A percentile compares a stretch with the other conserved stretches of the same genome.
phyloP scores from a whole-genome alignment of 2,888 invertebrate genomes.

The Caenorhabditis uteleia region DNA sequence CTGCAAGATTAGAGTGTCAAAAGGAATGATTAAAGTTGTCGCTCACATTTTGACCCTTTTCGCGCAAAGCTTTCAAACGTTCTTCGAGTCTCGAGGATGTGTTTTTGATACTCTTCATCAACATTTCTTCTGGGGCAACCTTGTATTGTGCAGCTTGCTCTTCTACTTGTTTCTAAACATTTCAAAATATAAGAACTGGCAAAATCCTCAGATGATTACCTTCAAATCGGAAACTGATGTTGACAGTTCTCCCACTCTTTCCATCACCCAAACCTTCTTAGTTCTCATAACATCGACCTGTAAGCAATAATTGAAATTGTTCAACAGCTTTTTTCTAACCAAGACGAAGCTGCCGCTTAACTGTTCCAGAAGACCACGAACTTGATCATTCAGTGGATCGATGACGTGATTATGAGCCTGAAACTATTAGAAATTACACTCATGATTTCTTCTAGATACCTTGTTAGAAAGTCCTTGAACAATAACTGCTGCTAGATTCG shows the following conservation, averaged over 20 bases:
- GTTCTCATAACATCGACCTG: constrained; percentile 43
- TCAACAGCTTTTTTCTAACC: constrained; percentile 8
- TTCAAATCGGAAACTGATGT: constrained; percentile 42
- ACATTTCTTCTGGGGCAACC: constrained; percentile 40
- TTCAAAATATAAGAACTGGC: background rate
- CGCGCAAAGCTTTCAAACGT: constrained; percentile 28
- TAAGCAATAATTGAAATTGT: constrained; percentile 3
- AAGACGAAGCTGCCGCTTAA: constrained; percentile 44
- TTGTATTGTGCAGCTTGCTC: constrained; percentile 40
- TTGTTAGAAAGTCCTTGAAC: constrained; percentile 32
- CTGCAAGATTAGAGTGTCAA: constrained; percentile 9
- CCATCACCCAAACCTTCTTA: constrained; percentile 43
- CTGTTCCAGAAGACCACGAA: constrained; percentile 38
- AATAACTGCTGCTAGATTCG: constrained; percentile 36
- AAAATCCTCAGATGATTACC: constrained; percentile 4
- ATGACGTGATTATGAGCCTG: constrained; percentile 50
- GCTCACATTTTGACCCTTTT: constrained; percentile 36
- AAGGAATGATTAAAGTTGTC: background rate
- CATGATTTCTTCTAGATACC: constrained; percentile 20
- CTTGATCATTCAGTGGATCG: constrained; percentile 42
- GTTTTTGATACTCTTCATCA: constrained; percentile 43
- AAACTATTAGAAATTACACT: constrained; percentile 11
- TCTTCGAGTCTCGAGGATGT: constrained; percentile 26
- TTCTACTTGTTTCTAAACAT: constrained; percentile 26
- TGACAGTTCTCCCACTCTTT: constrained; percentile 40